Evolutionary conservation across 2,797 vertebrate species (phyloP).

Genomic region (Syndactyla subalaris): DNA sequence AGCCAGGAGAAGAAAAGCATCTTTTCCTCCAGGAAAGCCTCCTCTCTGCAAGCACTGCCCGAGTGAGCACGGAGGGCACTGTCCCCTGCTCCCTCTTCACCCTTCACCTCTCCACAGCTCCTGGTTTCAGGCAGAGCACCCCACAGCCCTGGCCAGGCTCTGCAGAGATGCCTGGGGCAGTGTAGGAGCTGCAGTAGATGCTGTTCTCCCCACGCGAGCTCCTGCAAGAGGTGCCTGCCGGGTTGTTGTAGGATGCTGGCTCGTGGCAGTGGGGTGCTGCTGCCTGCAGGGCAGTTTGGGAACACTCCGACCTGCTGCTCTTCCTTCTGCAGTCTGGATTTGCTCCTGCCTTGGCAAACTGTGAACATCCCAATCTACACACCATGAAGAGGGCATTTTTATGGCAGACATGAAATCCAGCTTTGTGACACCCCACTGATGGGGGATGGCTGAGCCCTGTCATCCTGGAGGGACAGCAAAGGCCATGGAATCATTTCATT

Average conservation of each 20-base stretch:
- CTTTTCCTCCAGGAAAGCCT: not conserved
- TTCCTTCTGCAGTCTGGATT: not conserved
- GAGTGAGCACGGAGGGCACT: accelerated
- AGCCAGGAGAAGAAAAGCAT: not conserved
- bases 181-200: not conserved
- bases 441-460: not conserved
- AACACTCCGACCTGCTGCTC: not conserved
- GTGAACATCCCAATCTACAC: not conserved
- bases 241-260: not conserved
- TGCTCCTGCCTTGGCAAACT: not conserved
- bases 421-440: accelerated
- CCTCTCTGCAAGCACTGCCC: accelerated
- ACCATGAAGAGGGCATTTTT: accelerated
- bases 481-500: not conserved
- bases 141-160: accelerated
- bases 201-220: not conserved
- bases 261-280: accelerated
- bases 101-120: accelerated
- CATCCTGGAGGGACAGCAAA: not conserved
- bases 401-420: not conserved
- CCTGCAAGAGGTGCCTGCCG: not conserved
- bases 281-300: not conserved
- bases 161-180: not conserved
- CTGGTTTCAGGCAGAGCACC: not conserved
- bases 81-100: accelerated